Percentiles rank a stretch among this genome's conserved stretches.
Evolutionary conservation across 2,888 invertebrate genomes (phyloP).

Genomic region (Keiferia lycopersicella): DNA sequence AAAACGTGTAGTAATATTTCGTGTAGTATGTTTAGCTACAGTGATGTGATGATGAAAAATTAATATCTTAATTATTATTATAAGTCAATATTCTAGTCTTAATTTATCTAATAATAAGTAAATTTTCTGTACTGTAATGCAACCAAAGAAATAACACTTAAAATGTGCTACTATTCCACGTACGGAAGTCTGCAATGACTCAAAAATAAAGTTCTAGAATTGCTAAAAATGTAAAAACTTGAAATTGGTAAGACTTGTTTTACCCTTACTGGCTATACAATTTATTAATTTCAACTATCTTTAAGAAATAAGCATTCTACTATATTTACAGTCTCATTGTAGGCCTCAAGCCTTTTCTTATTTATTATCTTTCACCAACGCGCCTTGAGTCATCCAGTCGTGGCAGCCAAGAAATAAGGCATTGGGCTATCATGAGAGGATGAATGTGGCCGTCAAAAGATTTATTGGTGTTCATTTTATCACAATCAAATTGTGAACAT

Average conservation of each 20-base stretch:
- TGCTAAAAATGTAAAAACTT: not conserved
- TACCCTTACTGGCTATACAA: not conserved
- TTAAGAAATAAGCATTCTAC: not conserved
- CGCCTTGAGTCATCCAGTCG: no score
- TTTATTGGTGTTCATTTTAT: not conserved
- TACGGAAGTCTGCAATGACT: not conserved
- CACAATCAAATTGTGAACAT: conserved; percentile 5
- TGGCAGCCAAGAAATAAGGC: no score
- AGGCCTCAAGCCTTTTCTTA: not conserved
- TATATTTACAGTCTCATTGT: conserved; percentile 2
- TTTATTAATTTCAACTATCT: not conserved
- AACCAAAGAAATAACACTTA: not conserved
- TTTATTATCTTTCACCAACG: no score
- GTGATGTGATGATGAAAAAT: not conserved
- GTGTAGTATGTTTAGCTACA: not conserved
- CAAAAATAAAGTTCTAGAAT: not conserved
- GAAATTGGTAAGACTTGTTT: not conserved
- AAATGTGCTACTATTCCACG: not conserved
- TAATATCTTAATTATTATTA: conserved; percentile 1
- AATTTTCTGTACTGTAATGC: not conserved
- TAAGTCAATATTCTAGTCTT: conserved; percentile 5
- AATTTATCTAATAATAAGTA: not conserved
- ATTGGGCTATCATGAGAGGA: not conserved
- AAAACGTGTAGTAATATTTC: not conserved
- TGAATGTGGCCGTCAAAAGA: not conserved